Conservation (phyloP, 2,797 vertebrate genomes). For the Thunnus albacares region DNA sequence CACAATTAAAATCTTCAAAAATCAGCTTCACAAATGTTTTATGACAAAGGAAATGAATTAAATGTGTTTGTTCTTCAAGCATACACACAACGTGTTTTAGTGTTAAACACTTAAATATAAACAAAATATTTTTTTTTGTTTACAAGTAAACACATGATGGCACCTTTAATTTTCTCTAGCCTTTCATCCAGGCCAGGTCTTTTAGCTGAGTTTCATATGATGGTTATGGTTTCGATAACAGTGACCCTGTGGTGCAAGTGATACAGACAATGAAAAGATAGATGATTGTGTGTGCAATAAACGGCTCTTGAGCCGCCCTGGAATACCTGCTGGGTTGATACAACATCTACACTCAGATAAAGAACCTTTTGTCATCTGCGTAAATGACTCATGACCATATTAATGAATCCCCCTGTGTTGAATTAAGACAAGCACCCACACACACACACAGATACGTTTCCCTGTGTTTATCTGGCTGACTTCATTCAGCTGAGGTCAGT, state of each 20-base stretch:
- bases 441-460: slow-evolving; percentile 17
- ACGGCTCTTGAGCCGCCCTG: slow-evolving; percentile 12
- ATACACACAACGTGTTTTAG: neutral
- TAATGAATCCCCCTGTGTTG: slow-evolving; percentile 40
- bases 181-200: slow-evolving; percentile 14
- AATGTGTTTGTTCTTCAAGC: too few relatives aligned
- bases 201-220: slow-evolving; percentile 6
- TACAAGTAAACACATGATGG: neutral
- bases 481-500: slow-evolving; percentile 43
- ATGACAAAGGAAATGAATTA: too few relatives aligned
- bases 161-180: slow-evolving; percentile 10
- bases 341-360: slow-evolving; percentile 21
- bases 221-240: slow-evolving; percentile 19
- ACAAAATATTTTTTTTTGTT: neutral
- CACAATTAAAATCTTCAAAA: too few relatives aligned
- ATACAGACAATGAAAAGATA: slow-evolving; percentile 23
- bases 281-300: slow-evolving; percentile 27
- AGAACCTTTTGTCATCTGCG: slow-evolving; percentile 39
- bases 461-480: slow-evolving; percentile 41
- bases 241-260: slow-evolving; percentile 9
- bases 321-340: slow-evolving; percentile 38
- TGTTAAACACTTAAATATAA: neutral
- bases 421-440: slow-evolving; percentile 9
- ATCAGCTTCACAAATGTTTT: neutral
- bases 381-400: slow-evolving; percentile 36